Evolutionary conservation across 1,140 invertebrate species (phyloP).

Genomic region (Venustaconcha ellipsiformis): DNA sequence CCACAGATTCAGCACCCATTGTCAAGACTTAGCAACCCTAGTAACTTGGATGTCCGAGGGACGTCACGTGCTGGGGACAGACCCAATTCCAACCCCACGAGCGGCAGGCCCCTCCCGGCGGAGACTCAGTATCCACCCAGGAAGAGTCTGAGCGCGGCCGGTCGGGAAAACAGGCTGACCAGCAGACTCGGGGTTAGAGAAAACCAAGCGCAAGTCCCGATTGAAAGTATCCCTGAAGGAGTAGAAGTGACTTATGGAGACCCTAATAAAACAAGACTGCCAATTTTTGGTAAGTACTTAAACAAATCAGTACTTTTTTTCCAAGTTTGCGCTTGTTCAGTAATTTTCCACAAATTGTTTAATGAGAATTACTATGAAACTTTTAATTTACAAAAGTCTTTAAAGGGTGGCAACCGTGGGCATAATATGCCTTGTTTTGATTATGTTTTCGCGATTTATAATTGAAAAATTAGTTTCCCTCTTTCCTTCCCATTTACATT

Average conservation of each 20-base stretch:
- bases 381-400: not conserved
- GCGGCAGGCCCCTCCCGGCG: constrained; percentile 55
- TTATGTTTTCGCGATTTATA: too few species aligned
- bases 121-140: constrained; percentile 44
- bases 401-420: not conserved
- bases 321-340: not conserved
- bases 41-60: constrained; percentile 58
- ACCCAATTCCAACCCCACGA: constrained; percentile 37
- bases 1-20: constrained; percentile 61
- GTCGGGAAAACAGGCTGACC: constrained; percentile 39
- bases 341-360: not conserved
- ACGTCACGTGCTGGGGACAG: constrained; percentile 56
- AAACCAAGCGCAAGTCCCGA: constrained; percentile 22
- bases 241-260: constrained; percentile 63
- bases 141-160: constrained; percentile 42
- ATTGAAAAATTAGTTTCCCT: too few species aligned
- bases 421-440: too few species aligned
- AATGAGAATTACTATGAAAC: not conserved
- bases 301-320: not conserved
- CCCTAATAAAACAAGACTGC: constrained; percentile 58
- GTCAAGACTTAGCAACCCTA: constrained; percentile 57
- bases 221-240: constrained; percentile 63
- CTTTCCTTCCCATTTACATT: too few species aligned
- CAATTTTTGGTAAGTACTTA: constrained; percentile 63
- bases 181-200: constrained; percentile 8